phyloP scores from a whole-genome alignment of 1,140 invertebrate species.

The Leptinotarsa lineolata region DNA sequence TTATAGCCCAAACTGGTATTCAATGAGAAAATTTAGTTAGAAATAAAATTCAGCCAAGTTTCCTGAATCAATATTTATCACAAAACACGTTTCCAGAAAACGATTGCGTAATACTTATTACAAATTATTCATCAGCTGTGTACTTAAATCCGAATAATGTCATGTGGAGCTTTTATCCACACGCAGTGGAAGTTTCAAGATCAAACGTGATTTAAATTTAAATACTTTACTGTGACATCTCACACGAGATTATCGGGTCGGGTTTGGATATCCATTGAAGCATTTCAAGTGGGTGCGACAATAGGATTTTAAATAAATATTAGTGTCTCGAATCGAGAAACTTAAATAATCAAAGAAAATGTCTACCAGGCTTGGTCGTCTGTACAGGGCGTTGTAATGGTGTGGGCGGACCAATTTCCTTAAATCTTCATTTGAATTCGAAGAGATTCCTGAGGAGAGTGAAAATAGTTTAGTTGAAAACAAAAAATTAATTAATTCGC shows the following conservation, averaged over 20 bases:
- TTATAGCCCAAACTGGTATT: no score
- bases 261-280: not conserved
- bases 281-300: not conserved
- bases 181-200: not conserved
- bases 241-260: constrained; percentile 1
- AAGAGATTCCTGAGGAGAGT: no score
- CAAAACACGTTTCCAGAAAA: not conserved
- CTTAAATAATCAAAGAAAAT: not conserved
- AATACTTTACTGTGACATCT: not conserved
- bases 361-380: no score
- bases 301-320: constrained; percentile 1
- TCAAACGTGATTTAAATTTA: constrained; percentile 1
- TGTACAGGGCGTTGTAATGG: no score
- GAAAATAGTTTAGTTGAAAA: no score
- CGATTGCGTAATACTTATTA: not conserved
- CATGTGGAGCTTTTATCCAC: not conserved
- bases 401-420: no score
- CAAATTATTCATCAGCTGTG: not conserved
- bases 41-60: no score
- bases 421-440: no score
- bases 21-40: no score
- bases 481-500: no score
- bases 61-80: no score
- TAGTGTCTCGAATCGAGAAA: not conserved
- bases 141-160: not conserved